phyloP scores from a whole-genome alignment of 92 coral and sea anemone species.

The Phymanthus crucifer region DNA sequence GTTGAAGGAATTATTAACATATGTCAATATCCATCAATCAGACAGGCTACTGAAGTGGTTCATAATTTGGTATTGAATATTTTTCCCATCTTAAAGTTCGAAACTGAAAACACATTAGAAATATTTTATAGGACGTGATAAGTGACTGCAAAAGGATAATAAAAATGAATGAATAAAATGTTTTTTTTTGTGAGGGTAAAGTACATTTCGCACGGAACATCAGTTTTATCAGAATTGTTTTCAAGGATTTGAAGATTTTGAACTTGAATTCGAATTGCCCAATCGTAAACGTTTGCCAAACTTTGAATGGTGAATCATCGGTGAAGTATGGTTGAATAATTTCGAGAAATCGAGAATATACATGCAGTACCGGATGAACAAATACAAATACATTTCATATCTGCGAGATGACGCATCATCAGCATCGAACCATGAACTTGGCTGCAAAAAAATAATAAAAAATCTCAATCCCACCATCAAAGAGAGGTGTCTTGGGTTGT shows the following conservation, averaged over 20 bases:
- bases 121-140: background rate
- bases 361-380: background rate
- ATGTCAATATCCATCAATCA: background rate
- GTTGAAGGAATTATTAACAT: background rate
- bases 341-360: constrained; percentile 3
- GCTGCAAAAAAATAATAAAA: background rate
- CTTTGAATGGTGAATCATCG: background rate
- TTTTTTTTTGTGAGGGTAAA: background rate
- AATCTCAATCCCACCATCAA: background rate
- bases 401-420: background rate
- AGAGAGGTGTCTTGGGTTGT: background rate
- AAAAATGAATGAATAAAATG: background rate
- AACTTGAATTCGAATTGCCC: fast-evolving
- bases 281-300: background rate
- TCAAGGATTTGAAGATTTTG: background rate
- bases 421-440: background rate
- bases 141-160: background rate
- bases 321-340: background rate
- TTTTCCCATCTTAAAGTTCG: background rate
- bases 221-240: background rate
- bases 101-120: background rate
- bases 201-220: background rate
- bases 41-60: background rate
- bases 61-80: background rate
- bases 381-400: background rate